Base-by-base conservation (phyloP, 2,113 vertebrate genomes). In the Python bivittatus region DNA sequence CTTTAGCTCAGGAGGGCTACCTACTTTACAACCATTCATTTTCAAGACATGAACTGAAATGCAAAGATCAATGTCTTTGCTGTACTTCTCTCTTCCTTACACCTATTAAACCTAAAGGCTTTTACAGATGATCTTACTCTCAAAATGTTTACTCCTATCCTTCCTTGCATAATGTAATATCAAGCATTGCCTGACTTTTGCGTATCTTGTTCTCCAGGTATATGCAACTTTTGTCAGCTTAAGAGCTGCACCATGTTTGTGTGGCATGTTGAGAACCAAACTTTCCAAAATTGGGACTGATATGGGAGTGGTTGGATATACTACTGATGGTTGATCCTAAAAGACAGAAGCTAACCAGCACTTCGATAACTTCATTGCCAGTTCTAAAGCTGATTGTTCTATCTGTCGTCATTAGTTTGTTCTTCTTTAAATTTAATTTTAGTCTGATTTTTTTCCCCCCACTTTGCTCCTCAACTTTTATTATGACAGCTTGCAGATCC, bases 61-160 rank as follows among this genome's bases (percentile, higher is more conserved):
- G 9, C 61, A 89, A 88, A 84, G 60, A 29, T 15, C 15, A 2
- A 1, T 2, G 29, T 33, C 54, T 27, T 29, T 1, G 0, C 0
- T 58, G 3, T 1, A 38, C 10, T 42, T n/a, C 42, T 87, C 0
- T 1, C 15, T 20, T 68, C 56, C 29, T 20, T 1, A 29, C 90
- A 22, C 0, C 0, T 29, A 42, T 0, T 3, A 58, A 7, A n/a
- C 9, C 0, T 0, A 44, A 1, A 11, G 29, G 27, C 15, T 52
- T 33, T 79, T 79, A 79, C 33, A 79, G 72, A 38, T 79, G 72
- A 42, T 22, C 72, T 42, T 79, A 42, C 2, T 22, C 72, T 79
- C 72, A 79, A 42, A 38, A 42, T 38, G n/a, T 72, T 38, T 72
- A 72, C n/a, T 72, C 13, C n/a, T 38, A 72, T 15, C 6, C 17